Percentiles rank a stretch among this genome's conserved stretches.
phyloP scores from a whole-genome alignment of 2,888 invertebrate genomes.

The Agrochola litura region DNA sequence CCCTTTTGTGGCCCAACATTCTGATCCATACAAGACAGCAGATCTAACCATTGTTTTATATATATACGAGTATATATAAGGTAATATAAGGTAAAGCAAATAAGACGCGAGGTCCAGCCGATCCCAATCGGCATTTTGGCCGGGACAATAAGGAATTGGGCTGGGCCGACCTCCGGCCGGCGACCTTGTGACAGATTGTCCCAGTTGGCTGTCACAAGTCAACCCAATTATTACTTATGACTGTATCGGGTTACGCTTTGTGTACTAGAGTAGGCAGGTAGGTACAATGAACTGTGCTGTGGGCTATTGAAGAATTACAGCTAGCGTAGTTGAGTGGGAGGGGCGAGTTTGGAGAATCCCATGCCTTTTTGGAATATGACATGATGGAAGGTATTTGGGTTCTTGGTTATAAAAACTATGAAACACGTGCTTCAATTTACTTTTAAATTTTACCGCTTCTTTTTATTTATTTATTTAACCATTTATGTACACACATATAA shows the following conservation, averaged over 20 bases:
- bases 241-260: constrained; percentile 39
- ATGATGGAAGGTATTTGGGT: not conserved
- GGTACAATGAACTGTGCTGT: constrained; percentile 32
- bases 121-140: constrained; percentile 55
- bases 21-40: too few species aligned
- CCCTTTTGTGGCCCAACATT: too few species aligned
- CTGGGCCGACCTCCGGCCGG: constrained; percentile 70
- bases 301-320: constrained; percentile 4
- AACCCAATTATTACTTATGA: constrained; percentile 55
- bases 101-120: constrained; percentile 35
- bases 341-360: not conserved
- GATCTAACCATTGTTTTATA: too few species aligned
- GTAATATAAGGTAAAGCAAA: constrained; percentile 6
- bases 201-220: constrained; percentile 53
- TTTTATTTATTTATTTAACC: too few species aligned
- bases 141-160: constrained; percentile 76
- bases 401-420: too few species aligned
- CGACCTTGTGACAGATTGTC: constrained; percentile 67
- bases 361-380: not conserved
- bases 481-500: too few species aligned
- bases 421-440: not conserved
- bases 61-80: too few species aligned
- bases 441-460: too few species aligned
- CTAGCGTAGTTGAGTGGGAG: not conserved
- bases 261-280: constrained; percentile 29